Evolutionary conservation across 2,113 vertebrate species (phyloP).

Genomic region (Ophthalmolycus amberensis): DNA sequence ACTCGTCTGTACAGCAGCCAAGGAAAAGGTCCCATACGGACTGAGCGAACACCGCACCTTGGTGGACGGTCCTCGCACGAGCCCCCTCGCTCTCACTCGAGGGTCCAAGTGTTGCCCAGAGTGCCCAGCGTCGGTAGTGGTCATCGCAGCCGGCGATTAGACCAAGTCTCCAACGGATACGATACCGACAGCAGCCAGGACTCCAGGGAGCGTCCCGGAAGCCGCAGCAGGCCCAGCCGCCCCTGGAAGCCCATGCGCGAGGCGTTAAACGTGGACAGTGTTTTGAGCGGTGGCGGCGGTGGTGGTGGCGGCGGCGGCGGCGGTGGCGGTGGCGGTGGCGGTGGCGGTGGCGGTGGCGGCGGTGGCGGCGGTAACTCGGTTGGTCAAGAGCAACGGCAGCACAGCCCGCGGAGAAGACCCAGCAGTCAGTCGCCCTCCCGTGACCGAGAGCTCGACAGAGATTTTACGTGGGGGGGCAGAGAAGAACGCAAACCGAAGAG

Average conservation of each 20-base stretch:
- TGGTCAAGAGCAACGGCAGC: conserved; percentile 69
- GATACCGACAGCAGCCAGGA: conserved; percentile 94
- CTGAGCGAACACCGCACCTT: conserved; percentile 73
- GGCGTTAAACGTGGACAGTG: conserved; percentile 92
- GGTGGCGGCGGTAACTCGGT: conserved; percentile 39
- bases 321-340: conserved; percentile 57
- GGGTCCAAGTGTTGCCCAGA: conserved; percentile 62
- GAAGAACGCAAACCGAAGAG: conserved; percentile 89
- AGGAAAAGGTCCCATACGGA: conserved; percentile 85
- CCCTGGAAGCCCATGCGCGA: conserved; percentile 93
- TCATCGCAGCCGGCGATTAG: conserved; percentile 66
- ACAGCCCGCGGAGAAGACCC: conserved; percentile 84
- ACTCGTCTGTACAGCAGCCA: conserved; percentile 87
- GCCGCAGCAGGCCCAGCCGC: conserved; percentile 77
- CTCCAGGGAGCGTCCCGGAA: conserved; percentile 82
- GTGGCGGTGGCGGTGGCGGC: conserved; percentile 25
- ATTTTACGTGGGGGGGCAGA: conserved; percentile 76
- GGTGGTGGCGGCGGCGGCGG: conserved; percentile 57
- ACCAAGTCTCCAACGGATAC: conserved; percentile 83
- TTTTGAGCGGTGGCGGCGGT: conserved; percentile 82
- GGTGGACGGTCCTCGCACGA: conserved; percentile 70
- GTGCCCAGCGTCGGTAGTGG: conserved; percentile 29
- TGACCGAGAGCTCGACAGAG: conserved; percentile 75
- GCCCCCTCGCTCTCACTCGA: conserved; percentile 54
- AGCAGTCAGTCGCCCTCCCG: conserved; percentile 71